Evolutionary conservation across 2,888 invertebrate species (phyloP), one percentile per base, ranked within the genome.

Genomic region (Pterostichus niger): DNA sequence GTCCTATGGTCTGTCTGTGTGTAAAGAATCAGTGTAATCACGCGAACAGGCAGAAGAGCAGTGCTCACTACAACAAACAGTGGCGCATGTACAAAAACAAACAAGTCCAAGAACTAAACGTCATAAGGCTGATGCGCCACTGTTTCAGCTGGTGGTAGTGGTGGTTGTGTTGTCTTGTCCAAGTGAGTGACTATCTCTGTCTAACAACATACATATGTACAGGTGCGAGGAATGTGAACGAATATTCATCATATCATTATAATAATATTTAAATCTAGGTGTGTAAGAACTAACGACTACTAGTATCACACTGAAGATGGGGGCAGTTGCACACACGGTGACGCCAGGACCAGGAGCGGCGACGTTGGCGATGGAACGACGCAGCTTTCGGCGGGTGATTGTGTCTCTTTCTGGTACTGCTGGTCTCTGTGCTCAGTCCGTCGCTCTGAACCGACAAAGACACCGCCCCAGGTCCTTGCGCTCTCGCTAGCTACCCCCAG

Each of bases 171-270:
- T 44, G 40, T 71, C 24, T 71, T 44, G 68, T 71, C 68, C 68
- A 75, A 75, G 52, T 46, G 71, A 46, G 71, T 49, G 44, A 24
- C 49, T 73, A 46, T 15, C 49, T 73, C 73, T 73, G 35, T 73
- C 54, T 81, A 81, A 35, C 68, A 81, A 81, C 81, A 81, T 79
- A 79, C 79, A 79, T 81, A 81, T 81, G 81, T 81, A 81, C 81
- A 81, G 81, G 81, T 81, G 68, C 68, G 68, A 71, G 68, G 68
- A 71, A 71, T 71, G 80, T 80, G 80, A 80, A 80, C 80, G 52
- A 64, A 80, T 64, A 59, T 77, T 68, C 40, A 76, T 54, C 56
- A 76, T 56, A 40, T 49, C 46, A 73, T 73, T 46, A 40, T 40
- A 40, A 80, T 80, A 56, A 68, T 68, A 52, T 5, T 68, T 81